Evolutionary conservation across 2,797 vertebrate species (phyloP).

Genomic region (Tamandua tetradactyla): DNA sequence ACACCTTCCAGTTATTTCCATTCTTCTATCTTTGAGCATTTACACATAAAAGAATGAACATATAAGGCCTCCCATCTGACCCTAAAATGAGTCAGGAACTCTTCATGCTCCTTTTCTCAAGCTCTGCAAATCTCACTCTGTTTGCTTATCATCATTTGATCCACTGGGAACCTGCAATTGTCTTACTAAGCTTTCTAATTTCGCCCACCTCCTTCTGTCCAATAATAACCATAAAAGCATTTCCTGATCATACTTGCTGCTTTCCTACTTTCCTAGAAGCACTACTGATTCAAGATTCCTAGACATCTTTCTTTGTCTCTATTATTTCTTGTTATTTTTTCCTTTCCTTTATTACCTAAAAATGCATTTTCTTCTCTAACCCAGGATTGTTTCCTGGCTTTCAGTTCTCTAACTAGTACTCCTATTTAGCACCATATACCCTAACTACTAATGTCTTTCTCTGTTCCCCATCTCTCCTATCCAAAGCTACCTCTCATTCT

Average conservation of each 20-base stretch:
- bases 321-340: not conserved
- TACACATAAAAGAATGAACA: not conserved
- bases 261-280: slow-evolving; percentile 24
- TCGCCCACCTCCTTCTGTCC: not conserved
- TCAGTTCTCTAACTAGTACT: not conserved
- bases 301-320: not conserved
- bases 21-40: not conserved
- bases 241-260: not conserved
- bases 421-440: not conserved
- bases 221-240: not conserved
- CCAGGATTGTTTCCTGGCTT: not conserved
- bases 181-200: not conserved
- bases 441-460: not conserved
- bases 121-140: not conserved
- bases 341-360: slow-evolving; percentile 8
- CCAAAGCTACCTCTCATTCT: not conserved
- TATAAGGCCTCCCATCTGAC: not conserved
- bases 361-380: not conserved
- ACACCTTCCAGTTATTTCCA: not conserved
- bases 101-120: slow-evolving; percentile 5
- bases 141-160: slow-evolving; percentile 25
- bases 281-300: not conserved
- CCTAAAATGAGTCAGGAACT: not conserved
- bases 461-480: not conserved
- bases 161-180: not conserved